Evolutionary conservation across 2,797 vertebrate genomes (phyloP).

Genomic region (Columba guinea): DNA sequence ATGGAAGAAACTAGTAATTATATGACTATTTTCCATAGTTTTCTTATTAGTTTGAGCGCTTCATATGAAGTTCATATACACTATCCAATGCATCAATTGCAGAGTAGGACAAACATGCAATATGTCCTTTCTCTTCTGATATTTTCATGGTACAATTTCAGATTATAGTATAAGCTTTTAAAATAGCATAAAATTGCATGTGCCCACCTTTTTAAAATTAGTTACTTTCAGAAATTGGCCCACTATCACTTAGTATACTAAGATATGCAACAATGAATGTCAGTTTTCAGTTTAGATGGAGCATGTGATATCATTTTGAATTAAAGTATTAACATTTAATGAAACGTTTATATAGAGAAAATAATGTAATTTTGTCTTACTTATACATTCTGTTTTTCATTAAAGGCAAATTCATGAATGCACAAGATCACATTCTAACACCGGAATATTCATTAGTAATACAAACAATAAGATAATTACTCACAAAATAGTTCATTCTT

Average conservation of each 20-base stretch:
- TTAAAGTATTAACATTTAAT: neutral
- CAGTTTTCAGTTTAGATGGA: neutral
- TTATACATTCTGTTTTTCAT: neutral
- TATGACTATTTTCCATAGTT: neutral
- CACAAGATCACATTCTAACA: neutral
- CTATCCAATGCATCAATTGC: neutral
- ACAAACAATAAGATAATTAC: neutral
- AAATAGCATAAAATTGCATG: neutral
- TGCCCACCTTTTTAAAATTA: neutral
- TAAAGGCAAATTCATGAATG: conserved; percentile 1
- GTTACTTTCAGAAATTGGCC: neutral
- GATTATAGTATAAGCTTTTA: neutral
- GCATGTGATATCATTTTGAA: neutral
- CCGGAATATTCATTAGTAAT: neutral
- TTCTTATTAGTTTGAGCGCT: neutral
- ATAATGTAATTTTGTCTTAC: neutral
- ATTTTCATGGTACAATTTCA: neutral
- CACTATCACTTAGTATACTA: neutral
- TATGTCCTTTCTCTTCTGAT: neutral
- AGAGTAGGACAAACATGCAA: neutral
- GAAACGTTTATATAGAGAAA: neutral
- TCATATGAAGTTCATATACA: neutral
- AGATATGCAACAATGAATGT: neutral
- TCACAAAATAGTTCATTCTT: conserved; percentile 8
- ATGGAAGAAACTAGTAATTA: neutral